Percentiles rank a stretch among this genome's conserved stretches.
Conservation (phyloP, 2,888 invertebrate genomes). For the Metopia argyrocephala region DNA sequence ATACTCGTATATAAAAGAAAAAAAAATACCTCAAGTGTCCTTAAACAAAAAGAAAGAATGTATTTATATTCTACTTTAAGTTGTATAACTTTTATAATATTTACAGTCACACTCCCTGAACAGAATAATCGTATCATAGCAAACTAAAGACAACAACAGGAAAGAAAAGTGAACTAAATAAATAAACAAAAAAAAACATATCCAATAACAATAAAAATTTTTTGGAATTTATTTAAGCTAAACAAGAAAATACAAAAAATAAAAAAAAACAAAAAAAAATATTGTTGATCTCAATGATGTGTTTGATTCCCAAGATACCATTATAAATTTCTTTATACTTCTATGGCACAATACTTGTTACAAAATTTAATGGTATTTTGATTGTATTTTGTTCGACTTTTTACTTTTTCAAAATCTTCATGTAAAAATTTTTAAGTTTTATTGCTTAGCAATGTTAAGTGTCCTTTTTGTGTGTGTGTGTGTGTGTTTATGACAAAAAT, state of each 20-base stretch:
- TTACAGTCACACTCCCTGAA: neutral
- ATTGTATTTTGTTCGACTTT: neutral
- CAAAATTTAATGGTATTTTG: constrained; percentile 36
- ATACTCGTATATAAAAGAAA: neutral
- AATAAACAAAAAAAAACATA: neutral
- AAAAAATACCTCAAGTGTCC: constrained; percentile 1
- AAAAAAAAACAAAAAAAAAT: too few species aligned
- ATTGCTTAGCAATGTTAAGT: neutral
- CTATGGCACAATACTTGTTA: constrained; percentile 5
- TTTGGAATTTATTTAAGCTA: too few species aligned
- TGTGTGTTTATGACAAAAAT: neutral
- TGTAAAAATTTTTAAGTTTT: neutral
- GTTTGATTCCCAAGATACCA: constrained; percentile 45
- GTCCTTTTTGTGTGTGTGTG: constrained; percentile 13
- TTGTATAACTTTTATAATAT: neutral
- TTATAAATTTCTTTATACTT: constrained; percentile 24
- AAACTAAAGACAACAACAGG: neutral
- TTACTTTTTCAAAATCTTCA: neutral
- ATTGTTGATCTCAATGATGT: constrained; percentile 42
- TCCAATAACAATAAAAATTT: constrained; percentile 19
- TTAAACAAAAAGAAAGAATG: constrained; percentile 20
- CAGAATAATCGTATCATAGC: constrained; percentile 6
- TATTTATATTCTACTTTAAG: neutral
- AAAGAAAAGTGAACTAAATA: neutral
- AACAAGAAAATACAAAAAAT: too few species aligned